Percentiles rank a stretch among this genome's conserved stretches.
Conservation (phyloP, 2,888 invertebrate genomes). For the Patella caerulea region DNA sequence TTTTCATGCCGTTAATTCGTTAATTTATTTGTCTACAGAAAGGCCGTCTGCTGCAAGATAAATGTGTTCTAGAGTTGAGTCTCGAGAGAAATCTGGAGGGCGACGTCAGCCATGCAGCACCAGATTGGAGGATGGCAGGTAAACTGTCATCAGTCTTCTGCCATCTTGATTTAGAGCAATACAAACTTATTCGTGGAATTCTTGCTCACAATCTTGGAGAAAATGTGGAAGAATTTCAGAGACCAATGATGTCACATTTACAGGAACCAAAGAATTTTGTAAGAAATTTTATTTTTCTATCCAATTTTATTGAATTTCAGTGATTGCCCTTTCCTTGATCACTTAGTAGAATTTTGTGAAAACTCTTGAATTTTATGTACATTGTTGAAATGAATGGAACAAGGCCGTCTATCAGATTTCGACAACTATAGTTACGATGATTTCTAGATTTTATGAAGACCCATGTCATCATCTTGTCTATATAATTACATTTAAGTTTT, state of each 20-base stretch:
- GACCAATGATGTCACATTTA: slow-evolving; percentile 64
- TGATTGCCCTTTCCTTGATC: too few relatives aligned
- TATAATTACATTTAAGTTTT: too few relatives aligned
- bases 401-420: too few relatives aligned
- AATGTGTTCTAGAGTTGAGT: slow-evolving; percentile 81
- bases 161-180: slow-evolving; percentile 86
- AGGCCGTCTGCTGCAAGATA: slow-evolving; percentile 78
- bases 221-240: slow-evolving; percentile 76
- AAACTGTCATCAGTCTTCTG: slow-evolving; percentile 88
- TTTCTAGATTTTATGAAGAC: too few relatives aligned
- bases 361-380: too few relatives aligned
- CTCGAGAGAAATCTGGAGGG: slow-evolving; percentile 87
- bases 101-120: slow-evolving; percentile 74
- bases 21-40: slow-evolving; percentile 42
- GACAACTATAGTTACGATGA: too few relatives aligned
- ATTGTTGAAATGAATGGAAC: too few relatives aligned
- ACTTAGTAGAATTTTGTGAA: too few relatives aligned
- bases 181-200: slow-evolving; percentile 88
- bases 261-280: slow-evolving; percentile 71
- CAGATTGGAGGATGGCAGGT: slow-evolving; percentile 89
- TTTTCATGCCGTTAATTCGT: too few relatives aligned
- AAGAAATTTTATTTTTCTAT: too few relatives aligned
- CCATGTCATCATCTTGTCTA: too few relatives aligned
- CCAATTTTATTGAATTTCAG: too few relatives aligned
- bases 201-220: slow-evolving; percentile 92